Evolutionary conservation across 2,888 invertebrate species (phyloP).

Genomic region (Cecidostiba fungosa): DNA sequence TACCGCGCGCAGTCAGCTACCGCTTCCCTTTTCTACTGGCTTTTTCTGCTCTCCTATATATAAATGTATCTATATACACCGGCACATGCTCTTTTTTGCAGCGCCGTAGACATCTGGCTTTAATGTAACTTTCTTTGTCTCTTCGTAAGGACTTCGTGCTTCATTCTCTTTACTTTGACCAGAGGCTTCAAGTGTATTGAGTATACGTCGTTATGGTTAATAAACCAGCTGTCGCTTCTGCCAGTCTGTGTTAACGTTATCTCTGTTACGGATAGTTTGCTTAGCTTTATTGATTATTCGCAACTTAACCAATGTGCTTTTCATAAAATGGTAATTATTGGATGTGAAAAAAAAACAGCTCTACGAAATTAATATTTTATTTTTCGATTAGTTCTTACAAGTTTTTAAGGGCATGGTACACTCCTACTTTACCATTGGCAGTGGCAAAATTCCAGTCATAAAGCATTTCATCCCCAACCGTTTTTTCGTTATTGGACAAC

Average conservation of each 20-base stretch:
- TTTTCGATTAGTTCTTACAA: no score
- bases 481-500: no score
- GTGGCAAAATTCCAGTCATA: no score
- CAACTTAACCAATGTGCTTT: no score
- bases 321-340: no score
- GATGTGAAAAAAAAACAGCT: no score
- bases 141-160: slow-evolving; percentile 1
- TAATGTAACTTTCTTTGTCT: slow-evolving; percentile 45
- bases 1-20: slow-evolving; percentile 15
- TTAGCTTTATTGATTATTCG: neutral
- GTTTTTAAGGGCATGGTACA: no score
- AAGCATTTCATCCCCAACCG: no score
- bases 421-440: no score
- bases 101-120: slow-evolving; percentile 27
- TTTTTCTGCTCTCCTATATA: neutral
- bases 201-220: neutral
- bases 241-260: neutral
- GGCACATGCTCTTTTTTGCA: neutral
- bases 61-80: neutral
- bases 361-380: no score
- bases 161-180: neutral
- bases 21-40: slow-evolving; percentile 21
- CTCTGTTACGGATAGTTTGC: neutral
- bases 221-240: neutral
- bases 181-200: neutral